Evolutionary conservation across 2,797 vertebrate genomes (phyloP), one percentile per base, ranked within the genome.

Genomic region (Myotis daubentonii): DNA sequence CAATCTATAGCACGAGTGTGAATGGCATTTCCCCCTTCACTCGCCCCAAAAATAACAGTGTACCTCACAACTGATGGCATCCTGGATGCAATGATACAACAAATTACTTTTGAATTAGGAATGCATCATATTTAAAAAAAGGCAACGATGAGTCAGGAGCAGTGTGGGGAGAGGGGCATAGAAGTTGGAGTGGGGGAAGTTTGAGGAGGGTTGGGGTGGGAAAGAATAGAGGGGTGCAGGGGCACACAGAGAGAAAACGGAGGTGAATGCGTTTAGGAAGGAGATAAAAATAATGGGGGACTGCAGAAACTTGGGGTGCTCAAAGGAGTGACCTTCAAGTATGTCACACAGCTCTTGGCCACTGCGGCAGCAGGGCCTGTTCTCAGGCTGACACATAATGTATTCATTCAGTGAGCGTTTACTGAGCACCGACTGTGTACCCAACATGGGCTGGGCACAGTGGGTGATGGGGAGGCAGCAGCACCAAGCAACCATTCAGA

Each of bases 121-220:
- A 22, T 57, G n/a, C 13, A 20, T 51, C 33, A 53, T 5, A 22
- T 82, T 57, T 20, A 86, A 33, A 57, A 68, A 22, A 8, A 28
- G 75, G 15, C 1, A 6, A 53, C 65, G 70, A 53, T 60, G 55
- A 85, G 15, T 36, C 13, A 11, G 28, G 33, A 8, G 51, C 4
- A 28, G 51, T 12, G 30, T 2, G 1, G 20, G 7, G 2, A 4
- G 9, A 15, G 30, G 17, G 41, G 49, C 12, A 2, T 0, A n/a
- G 30, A 66, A n/a, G 36, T 5, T 74, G 49, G 36, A 51, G 30
- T 3, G 4, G 80, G 38, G 19, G 8, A 30, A 91, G 25, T 38
- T 4, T 70, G 65, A 75, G 41, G 60, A 23, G 66, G 60, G 38
- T 0, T 19, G 38, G 47, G 16, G 3, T 25, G 13, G 38, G 49